phyloP scores from a whole-genome alignment of 2,888 invertebrate species.

The Tenthredo notha region DNA sequence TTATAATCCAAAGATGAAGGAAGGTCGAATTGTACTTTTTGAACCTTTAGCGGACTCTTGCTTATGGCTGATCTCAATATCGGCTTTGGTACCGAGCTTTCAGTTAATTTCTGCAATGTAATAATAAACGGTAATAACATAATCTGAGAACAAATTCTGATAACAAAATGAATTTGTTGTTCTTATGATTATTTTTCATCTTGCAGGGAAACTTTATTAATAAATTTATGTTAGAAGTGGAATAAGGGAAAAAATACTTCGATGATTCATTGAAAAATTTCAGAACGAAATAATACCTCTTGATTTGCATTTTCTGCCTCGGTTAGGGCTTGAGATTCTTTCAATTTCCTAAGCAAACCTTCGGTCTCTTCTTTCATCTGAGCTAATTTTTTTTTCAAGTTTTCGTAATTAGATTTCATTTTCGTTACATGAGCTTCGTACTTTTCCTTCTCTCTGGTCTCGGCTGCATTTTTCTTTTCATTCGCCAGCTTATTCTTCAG shows the following conservation, averaged over 20 bases:
- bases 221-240: background rate
- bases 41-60: background rate
- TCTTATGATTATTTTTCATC: background rate
- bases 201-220: background rate
- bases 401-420: slow-evolving; percentile 54
- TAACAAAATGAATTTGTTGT: background rate
- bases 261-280: background rate
- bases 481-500: background rate
- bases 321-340: background rate
- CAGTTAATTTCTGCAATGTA: background rate
- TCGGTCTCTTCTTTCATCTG: background rate
- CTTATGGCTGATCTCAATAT: slow-evolving; percentile 8
- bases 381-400: slow-evolving; percentile 46
- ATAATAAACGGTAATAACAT: background rate
- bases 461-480: background rate
- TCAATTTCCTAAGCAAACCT: background rate
- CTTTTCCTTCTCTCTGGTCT: background rate
- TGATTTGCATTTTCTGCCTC: background rate
- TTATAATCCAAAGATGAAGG: background rate
- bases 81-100: background rate
- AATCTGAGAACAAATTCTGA: background rate
- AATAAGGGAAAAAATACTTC: background rate
- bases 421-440: slow-evolving; percentile 44
- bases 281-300: background rate
- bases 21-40: slow-evolving; percentile 16